phyloP scores from a whole-genome alignment of 1,140 invertebrate species.

The Bactericera cockerelli region DNA sequence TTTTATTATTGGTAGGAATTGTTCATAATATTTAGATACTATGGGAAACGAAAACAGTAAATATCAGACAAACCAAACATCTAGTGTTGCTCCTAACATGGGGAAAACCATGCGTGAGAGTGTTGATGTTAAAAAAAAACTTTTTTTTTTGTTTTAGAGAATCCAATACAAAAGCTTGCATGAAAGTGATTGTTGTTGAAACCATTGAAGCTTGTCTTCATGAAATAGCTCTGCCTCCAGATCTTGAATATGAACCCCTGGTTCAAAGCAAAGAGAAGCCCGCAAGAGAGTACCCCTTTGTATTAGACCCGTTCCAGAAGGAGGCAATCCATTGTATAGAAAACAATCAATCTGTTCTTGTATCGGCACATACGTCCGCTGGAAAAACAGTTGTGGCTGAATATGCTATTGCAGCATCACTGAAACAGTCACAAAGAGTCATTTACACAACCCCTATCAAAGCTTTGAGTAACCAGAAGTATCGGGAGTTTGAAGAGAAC shows the following conservation, averaged over 20 bases:
- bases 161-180: constrained; percentile 34
- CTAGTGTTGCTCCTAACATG: no score
- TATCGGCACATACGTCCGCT: constrained; percentile 98
- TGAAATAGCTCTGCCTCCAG: constrained; percentile 80
- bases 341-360: constrained; percentile 93
- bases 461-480: constrained; percentile 99
- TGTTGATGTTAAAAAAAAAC: neutral
- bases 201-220: constrained; percentile 80
- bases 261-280: constrained; percentile 38
- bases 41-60: no score
- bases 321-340: constrained; percentile 96
- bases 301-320: constrained; percentile 95
- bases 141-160: constrained; percentile 28
- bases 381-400: constrained; percentile 98
- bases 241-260: constrained; percentile 63
- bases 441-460: constrained; percentile 99
- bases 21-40: no score
- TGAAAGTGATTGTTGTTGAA: constrained; percentile 73
- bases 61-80: no score
- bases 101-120: no score
- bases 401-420: constrained; percentile 63
- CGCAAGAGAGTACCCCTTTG: constrained; percentile 87
- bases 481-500: constrained; percentile 93
- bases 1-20: no score
- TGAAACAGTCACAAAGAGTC: constrained; percentile 67